Evolutionary conservation across 2,797 vertebrate genomes (phyloP), one percentile per base, ranked within the genome.

Genomic region (Brachyalestes nurse): DNA sequence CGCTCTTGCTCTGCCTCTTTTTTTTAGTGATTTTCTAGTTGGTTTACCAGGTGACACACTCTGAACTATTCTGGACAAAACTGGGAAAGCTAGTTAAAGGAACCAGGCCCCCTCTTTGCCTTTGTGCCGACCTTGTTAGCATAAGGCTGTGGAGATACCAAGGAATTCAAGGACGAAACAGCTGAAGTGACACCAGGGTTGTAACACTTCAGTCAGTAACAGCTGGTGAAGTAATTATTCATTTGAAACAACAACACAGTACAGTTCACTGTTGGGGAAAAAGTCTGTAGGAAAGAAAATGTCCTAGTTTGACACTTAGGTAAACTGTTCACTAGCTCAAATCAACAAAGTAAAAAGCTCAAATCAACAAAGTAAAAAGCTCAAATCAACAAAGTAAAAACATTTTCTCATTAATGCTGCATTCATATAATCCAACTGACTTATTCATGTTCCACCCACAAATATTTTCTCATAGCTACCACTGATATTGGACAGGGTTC

Each of bases 211-310:
- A 57, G 58, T 73, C 40, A 51, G 75, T 40, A 78, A 67, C 64
- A 78, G 67, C 81, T 66, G 58, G 75, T 49, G 34, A 72, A 66
- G 70, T 66, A 58, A 82, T 65, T 72, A 72, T 77, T 75, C 73
- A 81, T 71, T 38, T 66, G 61, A 77, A 70, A 72, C 17, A 47
- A 47, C 49, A 53, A 23, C 25, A 64, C 65, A 64, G 64, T 42
- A 5, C 42, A 70, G 42, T 57, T 38, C 28, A 66, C 62, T 82
- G 58, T 77, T 69, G 61, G 74, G 58, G 70, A 82, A 55, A 40
- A 45, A 16, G 62, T 28, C 55, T 42, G 21, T 23, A 81, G 40
- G 75, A 81, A 75, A 45, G 9, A 55, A 76, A 12, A 28, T 6
- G 10, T 2, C 34, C 51, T 77, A 40, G 70, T 17, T 2, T 9